phyloP scores from a whole-genome alignment of 2,797 vertebrate genomes.

The Megaceryle alcyon region DNA sequence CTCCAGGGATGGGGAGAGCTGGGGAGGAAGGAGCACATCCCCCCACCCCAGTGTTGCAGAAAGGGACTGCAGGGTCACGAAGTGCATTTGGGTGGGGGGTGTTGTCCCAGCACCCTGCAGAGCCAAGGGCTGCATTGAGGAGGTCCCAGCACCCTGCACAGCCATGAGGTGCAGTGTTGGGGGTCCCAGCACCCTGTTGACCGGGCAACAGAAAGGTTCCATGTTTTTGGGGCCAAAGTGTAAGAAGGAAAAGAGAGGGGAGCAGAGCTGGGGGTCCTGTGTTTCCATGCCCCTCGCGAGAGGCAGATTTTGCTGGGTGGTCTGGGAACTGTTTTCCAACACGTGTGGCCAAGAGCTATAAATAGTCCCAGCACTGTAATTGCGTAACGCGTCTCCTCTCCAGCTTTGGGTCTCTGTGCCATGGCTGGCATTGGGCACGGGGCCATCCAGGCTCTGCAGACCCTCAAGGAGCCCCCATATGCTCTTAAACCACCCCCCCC shows the following conservation, averaged over 20 bases:
- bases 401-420: background rate
- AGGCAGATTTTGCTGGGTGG: background rate
- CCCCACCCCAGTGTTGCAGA: background rate
- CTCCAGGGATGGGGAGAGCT: rapidly evolving
- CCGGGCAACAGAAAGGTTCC: too few relatives aligned
- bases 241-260: background rate
- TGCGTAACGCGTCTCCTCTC: background rate
- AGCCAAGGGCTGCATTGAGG: too few relatives aligned
- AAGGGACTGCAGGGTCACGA: background rate
- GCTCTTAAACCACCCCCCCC: background rate
- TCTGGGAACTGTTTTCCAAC: constrained; percentile 24
- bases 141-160: too few relatives aligned
- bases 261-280: rapidly evolving
- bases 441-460: background rate
- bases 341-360: constrained; percentile 15
- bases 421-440: background rate
- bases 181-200: rapidly evolving
- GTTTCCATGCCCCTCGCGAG: background rate
- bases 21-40: background rate
- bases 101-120: too few relatives aligned
- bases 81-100: rapidly evolving
- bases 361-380: constrained; percentile 22
- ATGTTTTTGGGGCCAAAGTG: background rate
- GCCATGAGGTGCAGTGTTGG: rapidly evolving
- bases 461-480: background rate